Evolutionary conservation across 2,797 vertebrate genomes (phyloP).

Genomic region (Alectoris magna): DNA sequence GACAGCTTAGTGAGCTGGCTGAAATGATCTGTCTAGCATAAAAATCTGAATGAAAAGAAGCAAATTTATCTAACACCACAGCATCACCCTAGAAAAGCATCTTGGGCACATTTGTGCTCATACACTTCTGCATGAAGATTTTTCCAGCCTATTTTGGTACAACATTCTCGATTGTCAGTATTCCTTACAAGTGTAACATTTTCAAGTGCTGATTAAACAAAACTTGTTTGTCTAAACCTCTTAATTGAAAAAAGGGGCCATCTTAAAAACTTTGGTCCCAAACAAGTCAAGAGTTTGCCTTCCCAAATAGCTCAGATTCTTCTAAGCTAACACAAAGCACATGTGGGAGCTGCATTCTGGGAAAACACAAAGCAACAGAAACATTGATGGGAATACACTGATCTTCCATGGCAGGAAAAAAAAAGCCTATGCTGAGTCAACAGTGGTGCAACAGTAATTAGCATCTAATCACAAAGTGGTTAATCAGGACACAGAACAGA

Average conservation of each 20-base stretch:
- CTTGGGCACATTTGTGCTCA: neutral
- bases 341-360: neutral
- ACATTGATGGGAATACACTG: neutral
- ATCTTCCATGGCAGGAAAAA: no score
- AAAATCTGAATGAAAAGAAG: neutral
- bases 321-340: conserved; percentile 50
- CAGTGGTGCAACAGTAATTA: no score
- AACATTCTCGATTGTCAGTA: neutral
- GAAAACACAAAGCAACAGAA: conserved; percentile 5
- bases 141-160: neutral
- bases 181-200: neutral
- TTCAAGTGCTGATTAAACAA: neutral
- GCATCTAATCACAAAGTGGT: no score
- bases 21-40: neutral
- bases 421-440: no score
- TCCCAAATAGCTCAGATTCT: conserved; percentile 30
- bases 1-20: neutral
- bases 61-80: neutral
- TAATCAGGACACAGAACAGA: no score
- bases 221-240: neutral
- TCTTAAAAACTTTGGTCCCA: neutral
- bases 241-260: neutral
- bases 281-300: conserved; percentile 16
- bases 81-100: neutral
- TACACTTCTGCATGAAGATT: neutral